These are phyloP conservation scores for Formica exsecta DNA, from an alignment of 1,140 invertebrate genomes.

Conservation along the genomic window DNA sequence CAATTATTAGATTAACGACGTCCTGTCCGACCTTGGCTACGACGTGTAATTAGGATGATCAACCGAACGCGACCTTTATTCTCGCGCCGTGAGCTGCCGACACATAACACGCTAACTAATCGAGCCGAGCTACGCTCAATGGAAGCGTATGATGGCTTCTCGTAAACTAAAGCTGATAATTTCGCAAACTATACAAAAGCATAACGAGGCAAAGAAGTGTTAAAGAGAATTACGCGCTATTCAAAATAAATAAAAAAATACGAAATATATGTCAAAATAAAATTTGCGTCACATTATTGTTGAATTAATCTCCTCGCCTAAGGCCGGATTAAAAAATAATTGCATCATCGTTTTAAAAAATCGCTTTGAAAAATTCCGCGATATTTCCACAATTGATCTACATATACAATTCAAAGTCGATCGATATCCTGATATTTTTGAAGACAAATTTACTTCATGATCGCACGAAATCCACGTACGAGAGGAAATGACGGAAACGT, in stretches of 20 bases:
- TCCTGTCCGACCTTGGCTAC: background rate
- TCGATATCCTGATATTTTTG: too few relatives aligned
- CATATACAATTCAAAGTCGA: background rate
- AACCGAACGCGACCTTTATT: slow-evolving; percentile 22
- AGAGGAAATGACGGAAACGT: background rate
- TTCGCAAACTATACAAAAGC: background rate
- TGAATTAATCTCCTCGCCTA: too few relatives aligned
- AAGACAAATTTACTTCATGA: too few relatives aligned
- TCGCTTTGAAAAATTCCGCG: background rate
- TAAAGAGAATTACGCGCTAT: background rate
- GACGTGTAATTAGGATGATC: slow-evolving; percentile 43
- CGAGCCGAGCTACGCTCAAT: background rate
- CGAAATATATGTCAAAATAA: too few relatives aligned
- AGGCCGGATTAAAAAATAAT: background rate
- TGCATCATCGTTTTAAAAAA: background rate
- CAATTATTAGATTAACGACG: slow-evolving; percentile 58
- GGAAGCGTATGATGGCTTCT: background rate
- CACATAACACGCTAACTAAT: background rate
- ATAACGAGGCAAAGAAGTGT: background rate
- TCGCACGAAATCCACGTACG: background rate
- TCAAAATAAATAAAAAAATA: too few relatives aligned
- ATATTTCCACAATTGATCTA: background rate
- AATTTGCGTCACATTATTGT: too few relatives aligned
- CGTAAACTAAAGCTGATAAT: background rate
- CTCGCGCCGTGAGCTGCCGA: background rate